Evolutionary conservation across 2,113 vertebrate genomes (phyloP), one percentile per base, ranked within the genome.

Genomic region (Geococcyx californianus): DNA sequence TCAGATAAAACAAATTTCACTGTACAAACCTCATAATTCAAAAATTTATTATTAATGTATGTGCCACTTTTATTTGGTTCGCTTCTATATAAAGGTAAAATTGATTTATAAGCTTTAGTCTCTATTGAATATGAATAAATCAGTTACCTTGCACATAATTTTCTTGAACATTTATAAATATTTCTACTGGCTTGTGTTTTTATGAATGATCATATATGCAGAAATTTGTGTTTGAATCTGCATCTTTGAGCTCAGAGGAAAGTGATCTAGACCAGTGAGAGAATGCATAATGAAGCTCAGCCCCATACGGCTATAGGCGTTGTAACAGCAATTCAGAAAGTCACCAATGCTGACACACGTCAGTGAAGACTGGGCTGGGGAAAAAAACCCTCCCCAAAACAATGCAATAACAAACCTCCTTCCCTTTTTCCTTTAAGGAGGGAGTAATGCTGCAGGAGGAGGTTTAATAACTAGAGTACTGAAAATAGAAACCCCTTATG

Each of bases 381-480:
- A 6, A 8, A 51, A 31, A 38, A 45, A 1, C 0, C 1, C 8
- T 1, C 0, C 1, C 10, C 20, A 14, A 11, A 55, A 6, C 25
- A 51, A 36, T 15, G 29, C 13, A 28, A 18, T 7, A 69, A 9
- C 7, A 47, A 47, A 45, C 44, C 10, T 19, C 47, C 16, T 20
- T 20, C 0, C 1, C 7, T 10, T 51, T 42, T 25, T 40, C 5
- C 13, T 19, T 77, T 54, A n/a, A 42, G 38, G 4, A 49, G 15
- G 5, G 7, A 29, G 3, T 58, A 84, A 49, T 21, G 10, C 17
- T 55, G 14, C 45, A 66, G 49, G 31, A 82, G 44, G 84, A 75
- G 29, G 13, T 1, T 78, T 31, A 76, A 25, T 82, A 26, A 20
- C 6, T 34, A 44, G 42, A 5, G 4, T 31, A 38, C 44, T 45